Base-by-base conservation (phyloP, 1,140 invertebrate species). In the Rhynchophorus ferrugineus region DNA sequence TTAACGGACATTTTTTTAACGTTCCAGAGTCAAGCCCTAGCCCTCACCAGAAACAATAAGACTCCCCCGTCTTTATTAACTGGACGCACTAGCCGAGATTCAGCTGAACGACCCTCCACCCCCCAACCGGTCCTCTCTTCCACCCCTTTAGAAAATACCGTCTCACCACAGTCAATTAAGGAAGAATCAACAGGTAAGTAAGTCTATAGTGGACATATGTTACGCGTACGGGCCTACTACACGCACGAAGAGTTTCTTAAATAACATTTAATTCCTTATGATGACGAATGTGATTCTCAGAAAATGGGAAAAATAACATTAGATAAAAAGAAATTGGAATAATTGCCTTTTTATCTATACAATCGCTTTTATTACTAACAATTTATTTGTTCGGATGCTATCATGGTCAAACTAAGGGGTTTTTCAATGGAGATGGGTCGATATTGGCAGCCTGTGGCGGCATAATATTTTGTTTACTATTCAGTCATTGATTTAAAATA, bases 1-100 rank as follows among this genome's bases (percentile, higher is more conserved):
- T 5, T 7, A 7, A 42, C 7, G 19, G 5, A n/a, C 3, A 43
- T 54, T 55, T 57, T 57, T 60, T 52, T 49, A n/a, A n/a, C n/a
- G 37, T 78, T 78, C 9, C 72, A 81, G 78, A 83, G 67, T 69
- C 81, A 78, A 60, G 78, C 79, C 42, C 63, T 81, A 63, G 77
- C 71, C 42, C 63, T 80, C 64, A 80, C 78, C 64, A 78, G 67
- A 65, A 72, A 42, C 24, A 68, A 75, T 66, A 79, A 73, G 68
- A 77, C 68, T 34, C 74, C 71, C 44, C 68, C 67, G 49, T 65
- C 65, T 43, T 65, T 68, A 58, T 55, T 41, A 20, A 60, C 62
- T 6, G 61, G 59, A 22, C 44, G 58, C 19, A 61, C 60, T 3
- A 63, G 63, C 37, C 57, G 64, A 7, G 66, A 66, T 16, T 68